A percentile compares a stretch with the other conserved stretches of the same genome.
Conservation (phyloP, 1,140 invertebrate genomes). For the Pseudomyrmex dendroicus region DNA sequence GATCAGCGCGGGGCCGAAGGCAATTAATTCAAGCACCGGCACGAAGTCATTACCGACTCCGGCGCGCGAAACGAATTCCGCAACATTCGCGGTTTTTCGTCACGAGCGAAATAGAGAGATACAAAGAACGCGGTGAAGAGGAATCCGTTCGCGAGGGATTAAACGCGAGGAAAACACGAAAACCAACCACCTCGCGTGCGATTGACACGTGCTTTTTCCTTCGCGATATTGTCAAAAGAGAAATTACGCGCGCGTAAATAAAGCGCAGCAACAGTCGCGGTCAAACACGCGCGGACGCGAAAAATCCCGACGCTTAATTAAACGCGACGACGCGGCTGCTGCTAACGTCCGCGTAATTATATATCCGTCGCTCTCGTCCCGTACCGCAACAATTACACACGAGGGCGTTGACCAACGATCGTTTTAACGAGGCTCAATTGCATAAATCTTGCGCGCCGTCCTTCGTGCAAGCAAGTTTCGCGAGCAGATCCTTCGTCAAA, state of each 20-base stretch:
- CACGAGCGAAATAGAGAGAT: background rate
- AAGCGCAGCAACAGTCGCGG: background rate
- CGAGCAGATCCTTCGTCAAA: background rate
- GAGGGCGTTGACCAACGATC: conserved; percentile 64
- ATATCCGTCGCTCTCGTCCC: background rate
- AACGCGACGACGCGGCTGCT: conserved; percentile 1
- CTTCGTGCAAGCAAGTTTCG: background rate
- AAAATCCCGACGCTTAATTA: conserved; percentile 67
- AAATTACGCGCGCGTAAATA: background rate
- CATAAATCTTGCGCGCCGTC: conserved; percentile 48
- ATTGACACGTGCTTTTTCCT: background rate
- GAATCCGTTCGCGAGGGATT: background rate
- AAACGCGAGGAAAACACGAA: conserved; percentile 9
- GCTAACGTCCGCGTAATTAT: conserved; percentile 63
- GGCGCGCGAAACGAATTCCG: conserved; percentile 35
- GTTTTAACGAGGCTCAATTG: conserved; percentile 64
- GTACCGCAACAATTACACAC: conserved; percentile 58
- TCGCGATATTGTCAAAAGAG: background rate
- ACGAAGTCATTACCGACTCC: conserved; percentile 24
- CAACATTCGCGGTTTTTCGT: conserved; percentile 16
- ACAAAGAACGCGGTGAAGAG: background rate
- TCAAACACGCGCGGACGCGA: background rate
- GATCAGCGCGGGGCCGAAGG: background rate
- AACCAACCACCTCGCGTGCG: background rate
- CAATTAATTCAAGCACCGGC: conserved; percentile 48